A percentile compares a stretch with the other conserved stretches of the same genome.
These are phyloP conservation scores for Lepidocolaptes lacrymiger DNA, from an alignment of 2,797 vertebrate species.

Conservation along the genomic window DNA sequence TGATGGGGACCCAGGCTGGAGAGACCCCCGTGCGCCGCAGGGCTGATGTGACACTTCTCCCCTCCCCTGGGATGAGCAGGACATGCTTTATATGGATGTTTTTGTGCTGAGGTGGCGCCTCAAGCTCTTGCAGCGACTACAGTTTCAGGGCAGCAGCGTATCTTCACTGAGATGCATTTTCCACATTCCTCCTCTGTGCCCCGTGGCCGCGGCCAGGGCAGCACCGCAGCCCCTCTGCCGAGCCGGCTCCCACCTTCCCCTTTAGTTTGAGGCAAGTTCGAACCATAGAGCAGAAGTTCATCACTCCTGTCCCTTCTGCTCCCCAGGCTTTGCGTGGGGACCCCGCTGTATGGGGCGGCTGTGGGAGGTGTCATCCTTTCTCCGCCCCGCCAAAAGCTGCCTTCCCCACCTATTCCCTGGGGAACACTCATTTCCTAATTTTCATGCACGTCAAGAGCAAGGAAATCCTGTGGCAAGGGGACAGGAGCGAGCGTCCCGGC, in stretches of 20 bases:
- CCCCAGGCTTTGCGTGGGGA: neutral
- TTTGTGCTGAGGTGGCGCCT: constrained; percentile 55
- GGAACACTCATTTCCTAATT: constrained; percentile 55
- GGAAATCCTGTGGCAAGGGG: constrained; percentile 51
- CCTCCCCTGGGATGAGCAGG: neutral
- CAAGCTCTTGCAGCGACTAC: neutral
- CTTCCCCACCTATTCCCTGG: constrained; percentile 32
- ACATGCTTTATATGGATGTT: constrained; percentile 37
- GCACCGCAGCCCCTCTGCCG: neutral
- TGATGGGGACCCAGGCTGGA: neutral
- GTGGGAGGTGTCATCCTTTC: constrained; percentile 26
- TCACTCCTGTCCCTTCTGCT: neutral
- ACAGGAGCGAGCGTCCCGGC: neutral
- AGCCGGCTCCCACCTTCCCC: constrained; percentile 3
- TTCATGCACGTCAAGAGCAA: constrained; percentile 36
- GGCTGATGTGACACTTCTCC: neutral
- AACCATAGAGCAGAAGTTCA: neutral
- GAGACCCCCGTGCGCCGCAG: neutral
- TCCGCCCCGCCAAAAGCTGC: neutral
- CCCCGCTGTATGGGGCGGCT: accelerated
- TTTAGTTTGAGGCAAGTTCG: neutral
- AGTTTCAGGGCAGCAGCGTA: neutral
- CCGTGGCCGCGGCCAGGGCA: neutral
- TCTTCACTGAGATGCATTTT: constrained; percentile 48
- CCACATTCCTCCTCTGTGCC: constrained; percentile 39